A percentile compares a stretch with the other conserved stretches of the same genome.
phyloP scores from a whole-genome alignment of 1,140 invertebrate genomes.

The Cydia strobilella region DNA sequence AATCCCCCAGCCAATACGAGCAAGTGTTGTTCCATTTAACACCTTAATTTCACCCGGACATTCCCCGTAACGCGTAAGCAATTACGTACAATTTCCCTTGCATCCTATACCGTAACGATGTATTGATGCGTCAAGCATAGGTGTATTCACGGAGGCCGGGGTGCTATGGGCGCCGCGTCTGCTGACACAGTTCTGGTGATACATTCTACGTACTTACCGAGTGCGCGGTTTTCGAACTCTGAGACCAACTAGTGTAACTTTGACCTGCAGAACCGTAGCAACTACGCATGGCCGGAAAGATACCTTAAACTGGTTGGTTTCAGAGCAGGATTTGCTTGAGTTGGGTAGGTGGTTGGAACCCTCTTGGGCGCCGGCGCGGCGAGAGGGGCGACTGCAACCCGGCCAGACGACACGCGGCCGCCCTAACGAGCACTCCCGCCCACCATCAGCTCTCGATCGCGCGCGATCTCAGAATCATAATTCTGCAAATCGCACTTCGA shows the following conservation, averaged over 20 bases:
- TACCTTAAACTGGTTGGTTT: background rate
- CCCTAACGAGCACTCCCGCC: conserved; percentile 58
- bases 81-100: conserved; percentile 46
- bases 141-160: conserved; percentile 67
- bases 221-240: background rate
- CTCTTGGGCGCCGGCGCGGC: conserved; percentile 73
- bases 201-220: background rate
- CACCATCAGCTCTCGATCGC: conserved; percentile 45
- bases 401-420: conserved; percentile 74
- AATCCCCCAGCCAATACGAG: background rate
- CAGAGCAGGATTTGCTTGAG: background rate
- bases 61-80: conserved; percentile 33
- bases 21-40: background rate
- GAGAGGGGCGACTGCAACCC: conserved; percentile 64
- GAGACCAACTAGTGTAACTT: background rate
- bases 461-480: conserved; percentile 41
- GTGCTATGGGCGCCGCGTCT: conserved; percentile 63
- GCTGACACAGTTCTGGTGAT: conserved; percentile 64
- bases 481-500: conserved; percentile 41
- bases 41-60: conserved; percentile 17
- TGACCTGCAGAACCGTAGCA: background rate
- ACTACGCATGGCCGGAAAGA: background rate
- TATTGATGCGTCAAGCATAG: conserved; percentile 71
- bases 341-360: background rate
- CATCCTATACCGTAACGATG: conserved; percentile 58